phyloP scores from a whole-genome alignment of 2,888 invertebrate genomes.

The Erannis defoliaria region DNA sequence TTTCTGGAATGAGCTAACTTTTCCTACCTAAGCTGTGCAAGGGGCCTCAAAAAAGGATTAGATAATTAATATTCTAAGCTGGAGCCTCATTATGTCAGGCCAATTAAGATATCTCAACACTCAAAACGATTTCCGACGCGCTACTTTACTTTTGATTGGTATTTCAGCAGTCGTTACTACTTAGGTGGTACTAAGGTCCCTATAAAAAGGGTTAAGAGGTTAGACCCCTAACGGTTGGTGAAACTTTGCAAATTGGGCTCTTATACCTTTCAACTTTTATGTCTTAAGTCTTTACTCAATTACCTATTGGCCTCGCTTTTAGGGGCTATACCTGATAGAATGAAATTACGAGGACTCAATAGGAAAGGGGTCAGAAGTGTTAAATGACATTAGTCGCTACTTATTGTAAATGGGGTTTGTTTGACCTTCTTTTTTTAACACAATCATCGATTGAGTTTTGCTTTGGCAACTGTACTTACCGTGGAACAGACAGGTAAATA shows the following conservation, averaged over 20 bases:
- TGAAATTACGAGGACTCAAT: slow-evolving; percentile 28
- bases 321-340: slow-evolving; percentile 30
- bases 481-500: no score
- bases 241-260: slow-evolving; percentile 59
- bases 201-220: slow-evolving; percentile 55
- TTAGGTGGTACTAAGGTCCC: slow-evolving; percentile 44
- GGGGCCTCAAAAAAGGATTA: neutral
- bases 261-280: slow-evolving; percentile 52
- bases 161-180: slow-evolving; percentile 38
- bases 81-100: slow-evolving; percentile 9
- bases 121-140: slow-evolving; percentile 33
- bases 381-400: slow-evolving; percentile 8
- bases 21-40: no score
- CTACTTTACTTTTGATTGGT: slow-evolving; percentile 42
- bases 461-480: neutral
- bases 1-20: no score
- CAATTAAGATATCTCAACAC: slow-evolving; percentile 32
- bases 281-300: slow-evolving; percentile 55
- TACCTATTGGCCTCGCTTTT: slow-evolving; percentile 43
- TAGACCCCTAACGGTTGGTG: slow-evolving; percentile 46
- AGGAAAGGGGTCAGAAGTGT: slow-evolving; percentile 16
- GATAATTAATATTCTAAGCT: slow-evolving; percentile 13
- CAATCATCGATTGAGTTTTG: slow-evolving; percentile 1
- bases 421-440: slow-evolving; percentile 5
- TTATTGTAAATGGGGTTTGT: slow-evolving; percentile 13